Conservation (phyloP, 2,888 invertebrate genomes). For the Lithophane ornitopus region DNA sequence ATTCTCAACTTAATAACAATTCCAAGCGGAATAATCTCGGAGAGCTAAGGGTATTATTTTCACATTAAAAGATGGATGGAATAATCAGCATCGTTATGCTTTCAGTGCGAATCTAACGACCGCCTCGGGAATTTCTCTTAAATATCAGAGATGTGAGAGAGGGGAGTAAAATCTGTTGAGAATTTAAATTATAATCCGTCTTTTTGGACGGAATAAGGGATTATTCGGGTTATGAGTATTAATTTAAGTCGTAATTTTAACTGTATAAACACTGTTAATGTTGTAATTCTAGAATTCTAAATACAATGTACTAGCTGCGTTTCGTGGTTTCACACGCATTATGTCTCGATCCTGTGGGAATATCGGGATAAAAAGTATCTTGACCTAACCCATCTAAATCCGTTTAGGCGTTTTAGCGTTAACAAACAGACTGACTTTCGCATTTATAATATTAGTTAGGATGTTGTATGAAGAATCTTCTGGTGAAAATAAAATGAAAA, state of each 20-base stretch:
- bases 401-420: no score
- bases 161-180: slow-evolving; percentile 11
- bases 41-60: slow-evolving; percentile 25
- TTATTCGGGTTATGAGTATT: slow-evolving; percentile 14
- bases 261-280: background rate
- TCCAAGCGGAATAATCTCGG: background rate
- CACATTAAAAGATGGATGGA: slow-evolving; percentile 41
- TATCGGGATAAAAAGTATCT: no score
- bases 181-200: slow-evolving; percentile 42
- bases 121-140: slow-evolving; percentile 20
- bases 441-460: no score
- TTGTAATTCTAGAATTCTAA: background rate
- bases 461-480: background rate
- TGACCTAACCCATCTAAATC: no score
- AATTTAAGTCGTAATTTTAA: slow-evolving; percentile 12
- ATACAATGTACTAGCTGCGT: background rate
- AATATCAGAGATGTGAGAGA: slow-evolving; percentile 11
- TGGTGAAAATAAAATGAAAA: no score
- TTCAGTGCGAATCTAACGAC: slow-evolving; percentile 21
- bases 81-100: slow-evolving; percentile 20
- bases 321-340: no score
- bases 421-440: no score
- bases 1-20: slow-evolving; percentile 9
- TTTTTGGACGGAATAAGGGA: slow-evolving; percentile 10
- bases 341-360: no score